phyloP scores from a whole-genome alignment of 2,888 invertebrate genomes.

The Eristalis arbustorum region DNA sequence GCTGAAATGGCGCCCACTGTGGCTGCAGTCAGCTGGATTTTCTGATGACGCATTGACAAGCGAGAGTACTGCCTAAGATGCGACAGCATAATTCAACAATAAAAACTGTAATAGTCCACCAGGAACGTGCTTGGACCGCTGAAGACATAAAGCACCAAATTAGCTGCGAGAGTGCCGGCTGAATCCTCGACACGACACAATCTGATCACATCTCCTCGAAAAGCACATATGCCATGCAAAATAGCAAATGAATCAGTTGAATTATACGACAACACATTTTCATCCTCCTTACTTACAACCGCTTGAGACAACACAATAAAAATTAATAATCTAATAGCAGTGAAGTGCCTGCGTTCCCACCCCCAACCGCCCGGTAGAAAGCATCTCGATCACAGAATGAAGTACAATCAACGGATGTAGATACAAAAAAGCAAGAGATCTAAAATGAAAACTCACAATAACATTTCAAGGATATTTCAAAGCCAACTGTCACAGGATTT shows the following conservation, averaged over 20 bases:
- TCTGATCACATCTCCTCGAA: neutral
- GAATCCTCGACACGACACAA: neutral
- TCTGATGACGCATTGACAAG: neutral
- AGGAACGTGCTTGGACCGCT: neutral
- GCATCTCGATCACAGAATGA: neutral
- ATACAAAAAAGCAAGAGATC: neutral
- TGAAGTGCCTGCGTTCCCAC: neutral
- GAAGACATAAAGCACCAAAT: neutral
- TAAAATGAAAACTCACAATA: conserved; percentile 27
- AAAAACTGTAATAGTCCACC: neutral
- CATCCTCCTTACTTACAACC: conserved; percentile 19
- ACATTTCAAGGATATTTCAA: conserved; percentile 45
- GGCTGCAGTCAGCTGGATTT: neutral
- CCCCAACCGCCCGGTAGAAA: neutral
- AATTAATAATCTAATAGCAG: conserved; percentile 33
- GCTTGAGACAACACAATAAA: conserved; percentile 29
- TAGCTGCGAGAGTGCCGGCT: neutral
- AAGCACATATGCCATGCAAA: neutral
- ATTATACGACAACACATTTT: neutral
- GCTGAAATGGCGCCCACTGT: too few species aligned
- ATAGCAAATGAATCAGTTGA: neutral
- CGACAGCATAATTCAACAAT: neutral
- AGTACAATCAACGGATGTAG: neutral
- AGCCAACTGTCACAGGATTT: conserved; percentile 38
- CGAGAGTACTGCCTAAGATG: neutral